A percentile compares a stretch with the other conserved stretches of the same genome.
These are phyloP conservation scores for Morinoia aosen DNA, from an alignment of 2,888 invertebrate genomes.

Conservation along the genomic window DNA sequence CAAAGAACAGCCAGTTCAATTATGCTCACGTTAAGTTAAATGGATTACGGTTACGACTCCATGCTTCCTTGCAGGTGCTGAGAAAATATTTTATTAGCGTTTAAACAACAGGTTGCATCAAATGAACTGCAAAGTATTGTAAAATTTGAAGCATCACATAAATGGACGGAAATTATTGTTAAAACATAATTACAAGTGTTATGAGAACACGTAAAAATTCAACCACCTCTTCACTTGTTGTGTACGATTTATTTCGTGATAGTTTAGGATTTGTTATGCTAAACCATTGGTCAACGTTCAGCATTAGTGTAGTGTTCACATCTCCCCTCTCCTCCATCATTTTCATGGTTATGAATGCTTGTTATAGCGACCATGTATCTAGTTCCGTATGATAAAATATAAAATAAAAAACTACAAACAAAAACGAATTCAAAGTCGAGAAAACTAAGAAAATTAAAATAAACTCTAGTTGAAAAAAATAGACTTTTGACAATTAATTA, in stretches of 20 bases:
- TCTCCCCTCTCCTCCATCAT: too few relatives aligned
- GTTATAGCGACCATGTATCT: neutral
- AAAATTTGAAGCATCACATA: neutral
- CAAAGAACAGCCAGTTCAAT: neutral
- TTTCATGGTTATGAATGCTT: too few relatives aligned
- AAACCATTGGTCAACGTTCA: too few relatives aligned
- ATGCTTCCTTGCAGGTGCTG: neutral
- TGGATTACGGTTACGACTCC: neutral
- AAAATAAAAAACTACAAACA: neutral
- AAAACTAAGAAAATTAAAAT: neutral
- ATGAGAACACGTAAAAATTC: neutral
- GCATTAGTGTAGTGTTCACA: too few relatives aligned
- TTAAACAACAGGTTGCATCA: neutral
- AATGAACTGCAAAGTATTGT: neutral
- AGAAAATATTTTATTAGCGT: neutral
- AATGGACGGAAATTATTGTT: neutral
- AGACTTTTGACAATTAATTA: too few relatives aligned
- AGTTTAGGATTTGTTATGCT: neutral
- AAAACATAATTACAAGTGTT: too few relatives aligned
- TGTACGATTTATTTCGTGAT: neutral
- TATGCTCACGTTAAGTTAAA: neutral
- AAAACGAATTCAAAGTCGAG: neutral
- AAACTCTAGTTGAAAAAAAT: too few relatives aligned
- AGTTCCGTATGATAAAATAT: neutral
- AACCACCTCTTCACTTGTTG: neutral